Percentiles rank a stretch among this genome's conserved stretches.
phyloP scores from a whole-genome alignment of 2,113 vertebrate species.

The Gila orcuttii region DNA sequence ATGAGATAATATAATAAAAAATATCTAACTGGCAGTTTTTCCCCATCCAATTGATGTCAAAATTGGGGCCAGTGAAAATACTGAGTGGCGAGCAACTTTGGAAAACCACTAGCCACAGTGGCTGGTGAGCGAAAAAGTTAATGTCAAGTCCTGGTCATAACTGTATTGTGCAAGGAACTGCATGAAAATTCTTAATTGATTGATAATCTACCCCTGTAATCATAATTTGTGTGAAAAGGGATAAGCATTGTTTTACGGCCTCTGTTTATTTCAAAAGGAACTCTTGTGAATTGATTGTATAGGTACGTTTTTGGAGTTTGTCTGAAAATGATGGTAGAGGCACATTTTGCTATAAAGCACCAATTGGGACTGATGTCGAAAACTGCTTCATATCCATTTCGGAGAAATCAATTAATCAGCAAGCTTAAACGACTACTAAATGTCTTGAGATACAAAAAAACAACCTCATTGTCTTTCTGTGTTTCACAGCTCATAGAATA shows the following conservation, averaged over 20 bases:
- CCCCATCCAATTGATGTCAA: too few species aligned
- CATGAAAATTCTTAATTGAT: not conserved
- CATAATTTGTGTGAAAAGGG: not conserved
- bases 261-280: not conserved
- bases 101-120: too few species aligned
- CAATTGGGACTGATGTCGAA: not conserved
- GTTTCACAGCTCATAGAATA: constrained; percentile 33
- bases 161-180: not conserved
- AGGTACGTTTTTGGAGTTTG: not conserved
- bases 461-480: constrained; percentile 18
- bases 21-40: too few species aligned
- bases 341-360: not conserved
- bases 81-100: too few species aligned
- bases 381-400: not conserved
- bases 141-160: not conserved
- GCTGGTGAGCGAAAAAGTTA: too few species aligned
- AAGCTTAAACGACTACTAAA: constrained; percentile 2
- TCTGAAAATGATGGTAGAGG: not conserved
- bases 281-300: not conserved
- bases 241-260: not conserved
- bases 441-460: constrained; percentile 37
- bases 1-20: too few species aligned
- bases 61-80: too few species aligned
- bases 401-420: constrained; percentile 36
- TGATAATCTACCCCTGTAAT: not conserved